phyloP scores from a whole-genome alignment of 2,113 vertebrate species.

The Equus quagga region DNA sequence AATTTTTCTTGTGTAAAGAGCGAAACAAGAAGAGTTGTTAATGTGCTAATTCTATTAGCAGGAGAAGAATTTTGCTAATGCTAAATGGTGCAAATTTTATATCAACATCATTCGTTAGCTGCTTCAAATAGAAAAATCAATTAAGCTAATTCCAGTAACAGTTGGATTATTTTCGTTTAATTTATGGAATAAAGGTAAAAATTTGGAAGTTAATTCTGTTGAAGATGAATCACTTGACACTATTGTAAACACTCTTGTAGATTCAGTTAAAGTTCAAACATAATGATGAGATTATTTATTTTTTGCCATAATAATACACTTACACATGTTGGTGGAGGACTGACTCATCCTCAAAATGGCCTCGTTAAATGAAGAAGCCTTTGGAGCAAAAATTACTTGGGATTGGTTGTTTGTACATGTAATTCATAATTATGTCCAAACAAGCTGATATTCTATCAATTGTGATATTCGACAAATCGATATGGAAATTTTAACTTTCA shows the following conservation, averaged over 20 bases:
- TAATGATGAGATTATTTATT: neutral
- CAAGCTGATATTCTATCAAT: neutral
- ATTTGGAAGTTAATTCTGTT: neutral
- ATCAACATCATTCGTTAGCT: neutral
- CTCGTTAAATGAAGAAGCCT: neutral
- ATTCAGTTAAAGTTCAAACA: slow-evolving; percentile 8
- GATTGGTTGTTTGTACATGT: neutral
- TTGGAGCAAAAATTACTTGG: neutral
- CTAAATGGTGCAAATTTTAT: slow-evolving; percentile 22
- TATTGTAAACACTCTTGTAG: neutral
- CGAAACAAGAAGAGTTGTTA: slow-evolving; percentile 23
- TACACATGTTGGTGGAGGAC: neutral
- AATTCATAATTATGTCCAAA: slow-evolving; percentile 5
- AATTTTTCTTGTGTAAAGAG: neutral
- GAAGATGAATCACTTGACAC: neutral
- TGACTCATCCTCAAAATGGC: neutral
- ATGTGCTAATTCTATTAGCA: neutral
- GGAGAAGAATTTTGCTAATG: slow-evolving; percentile 55
- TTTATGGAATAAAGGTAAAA: neutral
- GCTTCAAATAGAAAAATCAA: slow-evolving; percentile 44
- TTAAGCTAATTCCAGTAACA: slow-evolving; percentile 40
- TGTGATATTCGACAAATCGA: neutral
- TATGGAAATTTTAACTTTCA: neutral
- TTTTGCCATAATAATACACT: neutral
- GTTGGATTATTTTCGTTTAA: slow-evolving; percentile 33